A percentile compares a stretch with the other conserved stretches of the same genome.
Evolutionary conservation across 2,113 vertebrate genomes (phyloP).

Genomic region (Paralichthys olivaceus): DNA sequence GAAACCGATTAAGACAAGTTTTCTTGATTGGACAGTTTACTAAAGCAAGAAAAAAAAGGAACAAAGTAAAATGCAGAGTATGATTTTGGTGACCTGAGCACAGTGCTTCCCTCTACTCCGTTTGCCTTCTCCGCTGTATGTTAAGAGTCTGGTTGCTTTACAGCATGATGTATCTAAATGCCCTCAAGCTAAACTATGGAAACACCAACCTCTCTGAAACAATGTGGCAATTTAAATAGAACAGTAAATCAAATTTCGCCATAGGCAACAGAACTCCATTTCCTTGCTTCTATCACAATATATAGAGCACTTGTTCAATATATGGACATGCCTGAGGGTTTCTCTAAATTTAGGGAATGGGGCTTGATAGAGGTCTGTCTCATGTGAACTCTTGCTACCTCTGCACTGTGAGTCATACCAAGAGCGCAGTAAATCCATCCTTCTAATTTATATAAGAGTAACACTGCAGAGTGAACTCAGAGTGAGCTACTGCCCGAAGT

Average conservation of each 20-base stretch:
- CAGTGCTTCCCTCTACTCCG: slow-evolving; percentile 4
- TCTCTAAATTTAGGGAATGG: slow-evolving; percentile 43
- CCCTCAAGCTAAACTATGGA: slow-evolving; percentile 48
- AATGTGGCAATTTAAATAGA: slow-evolving; percentile 65
- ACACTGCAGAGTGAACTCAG: slow-evolving; percentile 15
- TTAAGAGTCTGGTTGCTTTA: slow-evolving; percentile 59
- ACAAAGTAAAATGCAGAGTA: neutral
- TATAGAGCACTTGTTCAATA: slow-evolving; percentile 53
- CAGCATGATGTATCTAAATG: slow-evolving; percentile 48
- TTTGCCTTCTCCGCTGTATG: slow-evolving; percentile 8
- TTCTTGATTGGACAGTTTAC: neutral
- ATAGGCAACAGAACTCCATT: slow-evolving; percentile 53
- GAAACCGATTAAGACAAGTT: neutral
- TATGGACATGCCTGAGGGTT: slow-evolving; percentile 57
- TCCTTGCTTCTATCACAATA: slow-evolving; percentile 51
- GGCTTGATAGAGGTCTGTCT: slow-evolving; percentile 38
- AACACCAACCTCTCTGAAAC: slow-evolving; percentile 55
- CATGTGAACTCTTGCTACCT: slow-evolving; percentile 34
- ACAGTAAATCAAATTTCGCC: slow-evolving; percentile 73
- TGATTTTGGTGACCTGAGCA: slow-evolving; percentile 4
- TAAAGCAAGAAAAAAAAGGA: neutral
- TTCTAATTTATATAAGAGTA: slow-evolving; percentile 38
- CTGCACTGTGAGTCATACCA: slow-evolving; percentile 31
- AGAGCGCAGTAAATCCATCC: slow-evolving; percentile 14
- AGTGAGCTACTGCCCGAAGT: slow-evolving; percentile 5